Percentiles rank a stretch among this genome's conserved stretches.
These are phyloP conservation scores for Brachionus rubens DNA, from an alignment of 1,140 invertebrate genomes.

Conservation along the genomic window DNA sequence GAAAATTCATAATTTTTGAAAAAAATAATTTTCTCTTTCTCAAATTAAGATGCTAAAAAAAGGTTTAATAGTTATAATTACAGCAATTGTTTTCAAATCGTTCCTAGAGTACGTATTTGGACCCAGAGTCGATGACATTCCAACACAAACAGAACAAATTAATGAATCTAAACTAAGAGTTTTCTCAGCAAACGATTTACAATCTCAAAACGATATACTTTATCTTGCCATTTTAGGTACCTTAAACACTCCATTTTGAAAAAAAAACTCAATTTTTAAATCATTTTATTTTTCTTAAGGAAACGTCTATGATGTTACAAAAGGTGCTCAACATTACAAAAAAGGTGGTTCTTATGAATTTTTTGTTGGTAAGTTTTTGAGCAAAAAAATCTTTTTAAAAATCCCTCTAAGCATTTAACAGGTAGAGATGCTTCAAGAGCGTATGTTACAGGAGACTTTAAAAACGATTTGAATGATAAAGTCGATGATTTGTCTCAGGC, in stretches of 20 bases:
- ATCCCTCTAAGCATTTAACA: too few relatives aligned
- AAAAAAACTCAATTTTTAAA: background rate
- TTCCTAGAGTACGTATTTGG: conserved; percentile 21
- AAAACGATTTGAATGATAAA: conserved; percentile 33
- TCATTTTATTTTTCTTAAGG: background rate
- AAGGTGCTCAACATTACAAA: conserved; percentile 30
- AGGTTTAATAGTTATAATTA: conserved; percentile 28
- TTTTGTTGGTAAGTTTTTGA: conserved; percentile 24
- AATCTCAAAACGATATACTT: background rate
- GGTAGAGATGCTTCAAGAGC: conserved; percentile 34
- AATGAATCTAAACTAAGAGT: background rate
- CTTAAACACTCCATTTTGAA: too few relatives aligned
- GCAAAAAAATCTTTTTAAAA: too few relatives aligned
- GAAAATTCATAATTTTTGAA: background rate
- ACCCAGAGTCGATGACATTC: background rate
- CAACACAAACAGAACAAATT: background rate
- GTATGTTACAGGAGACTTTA: conserved; percentile 44
- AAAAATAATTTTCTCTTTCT: background rate
- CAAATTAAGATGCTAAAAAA: conserved; percentile 31
- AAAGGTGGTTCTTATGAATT: conserved; percentile 44
- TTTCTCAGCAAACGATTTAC: background rate
- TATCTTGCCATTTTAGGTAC: conserved; percentile 13
- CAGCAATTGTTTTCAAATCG: background rate
- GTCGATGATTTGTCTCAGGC: background rate
- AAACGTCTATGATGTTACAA: conserved; percentile 34